A percentile compares a stretch with the other conserved stretches of the same genome.
Conservation (phyloP, 1,140 invertebrate species). For the Leucophenga varia region DNA sequence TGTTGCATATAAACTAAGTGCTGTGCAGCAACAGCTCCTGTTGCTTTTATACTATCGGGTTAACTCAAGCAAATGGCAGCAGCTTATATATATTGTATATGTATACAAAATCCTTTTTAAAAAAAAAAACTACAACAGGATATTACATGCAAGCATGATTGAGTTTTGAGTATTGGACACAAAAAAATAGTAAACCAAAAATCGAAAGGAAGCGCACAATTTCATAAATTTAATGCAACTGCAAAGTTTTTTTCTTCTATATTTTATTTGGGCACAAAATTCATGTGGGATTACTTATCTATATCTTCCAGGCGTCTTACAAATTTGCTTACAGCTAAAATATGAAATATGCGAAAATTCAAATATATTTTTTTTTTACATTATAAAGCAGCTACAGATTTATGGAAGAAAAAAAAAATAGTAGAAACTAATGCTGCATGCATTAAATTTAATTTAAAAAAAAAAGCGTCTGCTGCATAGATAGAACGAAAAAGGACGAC, state of each 20-base stretch:
- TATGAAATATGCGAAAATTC: slow-evolving; percentile 19
- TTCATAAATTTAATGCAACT: slow-evolving; percentile 47
- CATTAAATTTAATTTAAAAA: slow-evolving; percentile 37
- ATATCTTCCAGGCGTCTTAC: no score
- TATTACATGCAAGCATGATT: slow-evolving; percentile 51
- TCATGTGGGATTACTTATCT: no score
- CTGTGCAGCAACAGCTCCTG: slow-evolving; percentile 10
- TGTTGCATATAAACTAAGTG: slow-evolving; percentile 35
- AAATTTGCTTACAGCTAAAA: slow-evolving; percentile 18
- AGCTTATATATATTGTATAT: no score
- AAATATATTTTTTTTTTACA: not conserved
- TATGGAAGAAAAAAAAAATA: no score
- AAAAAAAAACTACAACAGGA: slow-evolving; percentile 35
- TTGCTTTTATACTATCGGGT: slow-evolving; percentile 9
- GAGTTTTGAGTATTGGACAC: slow-evolving; percentile 36
- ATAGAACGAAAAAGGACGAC: no score
- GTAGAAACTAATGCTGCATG: no score
- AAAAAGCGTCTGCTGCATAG: slow-evolving; percentile 9
- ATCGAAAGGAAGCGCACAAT: slow-evolving; percentile 44
- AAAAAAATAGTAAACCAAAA: slow-evolving; percentile 25
- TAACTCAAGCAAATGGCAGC: slow-evolving; percentile 32
- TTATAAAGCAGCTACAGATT: not conserved
- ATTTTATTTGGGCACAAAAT: no score
- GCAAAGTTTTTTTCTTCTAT: no score
- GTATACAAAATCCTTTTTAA: no score